Percentiles rank a stretch among this genome's conserved stretches.
Conservation (phyloP, 1,140 invertebrate genomes). For the Leptinotarsa undecemlineata region DNA sequence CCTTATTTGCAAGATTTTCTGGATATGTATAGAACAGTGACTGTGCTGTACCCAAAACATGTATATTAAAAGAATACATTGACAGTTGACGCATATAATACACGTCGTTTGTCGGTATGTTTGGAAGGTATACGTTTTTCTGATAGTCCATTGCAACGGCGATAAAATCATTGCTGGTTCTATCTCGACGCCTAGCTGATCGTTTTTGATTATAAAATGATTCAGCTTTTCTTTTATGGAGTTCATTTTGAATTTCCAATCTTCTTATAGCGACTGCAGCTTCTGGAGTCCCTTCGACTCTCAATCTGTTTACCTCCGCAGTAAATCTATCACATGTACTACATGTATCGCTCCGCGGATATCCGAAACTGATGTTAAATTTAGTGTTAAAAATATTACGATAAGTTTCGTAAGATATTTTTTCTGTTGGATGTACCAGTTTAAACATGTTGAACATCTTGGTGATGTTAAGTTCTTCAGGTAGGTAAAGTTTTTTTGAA, state of each 20-base stretch:
- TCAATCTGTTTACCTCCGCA: neutral
- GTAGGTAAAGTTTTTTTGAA: slow-evolving; percentile 35
- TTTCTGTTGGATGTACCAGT: neutral
- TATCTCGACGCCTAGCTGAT: neutral
- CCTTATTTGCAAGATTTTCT: slow-evolving; percentile 42
- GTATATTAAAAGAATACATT: slow-evolving; percentile 43
- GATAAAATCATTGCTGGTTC: neutral
- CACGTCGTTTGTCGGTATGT: slow-evolving; percentile 45
- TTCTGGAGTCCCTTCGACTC: too few species aligned
- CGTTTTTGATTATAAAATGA: neutral
- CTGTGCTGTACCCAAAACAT: slow-evolving; percentile 31
- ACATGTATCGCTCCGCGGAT: slow-evolving; percentile 28
- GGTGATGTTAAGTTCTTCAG: slow-evolving; percentile 34
- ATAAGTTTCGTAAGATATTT: slow-evolving; percentile 31
- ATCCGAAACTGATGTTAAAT: slow-evolving; percentile 38
- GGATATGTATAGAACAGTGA: slow-evolving; percentile 41
- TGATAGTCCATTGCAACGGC: slow-evolving; percentile 10
- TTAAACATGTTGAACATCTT: slow-evolving; percentile 32
- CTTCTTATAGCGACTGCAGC: neutral
- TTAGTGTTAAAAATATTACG: slow-evolving; percentile 26
- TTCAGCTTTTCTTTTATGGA: slow-evolving; percentile 5
- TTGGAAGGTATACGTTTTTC: slow-evolving; percentile 34
- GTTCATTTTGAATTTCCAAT: neutral
- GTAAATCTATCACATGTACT: slow-evolving; percentile 21
- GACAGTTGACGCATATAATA: slow-evolving; percentile 45